Evolutionary conservation across 2,113 vertebrate species (phyloP).

Genomic region (Chiloscyllium plagiosum): DNA sequence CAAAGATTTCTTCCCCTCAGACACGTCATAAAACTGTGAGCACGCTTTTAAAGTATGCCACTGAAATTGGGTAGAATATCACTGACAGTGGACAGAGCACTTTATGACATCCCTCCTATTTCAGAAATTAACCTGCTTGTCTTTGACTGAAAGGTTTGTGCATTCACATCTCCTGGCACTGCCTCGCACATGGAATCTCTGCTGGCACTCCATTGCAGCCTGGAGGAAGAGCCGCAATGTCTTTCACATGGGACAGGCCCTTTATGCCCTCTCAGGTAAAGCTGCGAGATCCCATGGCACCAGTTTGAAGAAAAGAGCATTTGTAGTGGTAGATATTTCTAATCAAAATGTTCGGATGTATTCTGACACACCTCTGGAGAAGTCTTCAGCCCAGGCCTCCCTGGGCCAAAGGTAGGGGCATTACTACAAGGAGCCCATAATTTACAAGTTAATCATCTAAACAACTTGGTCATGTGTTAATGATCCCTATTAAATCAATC

Average conservation of each 20-base stretch:
- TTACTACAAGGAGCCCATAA: too few species aligned
- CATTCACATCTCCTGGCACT: neutral
- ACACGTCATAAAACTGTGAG: neutral
- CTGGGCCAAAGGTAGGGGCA: too few species aligned
- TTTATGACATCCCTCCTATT: neutral
- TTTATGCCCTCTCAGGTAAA: neutral
- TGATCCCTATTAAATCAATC: too few species aligned
- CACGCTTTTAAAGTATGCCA: neutral
- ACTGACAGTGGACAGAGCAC: neutral
- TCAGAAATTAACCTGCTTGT: neutral
- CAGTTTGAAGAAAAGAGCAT: neutral
- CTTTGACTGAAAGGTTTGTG: neutral
- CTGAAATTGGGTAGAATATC: neutral
- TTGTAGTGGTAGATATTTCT: too few species aligned
- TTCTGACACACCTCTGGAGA: too few species aligned
- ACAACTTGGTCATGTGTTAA: too few species aligned
- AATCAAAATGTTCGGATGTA: too few species aligned
- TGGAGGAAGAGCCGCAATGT: neutral
- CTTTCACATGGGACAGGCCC: neutral
- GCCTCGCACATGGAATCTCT: neutral
- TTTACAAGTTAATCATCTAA: too few species aligned
- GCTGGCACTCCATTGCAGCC: neutral
- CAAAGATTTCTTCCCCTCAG: neutral
- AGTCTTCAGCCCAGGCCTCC: too few species aligned
- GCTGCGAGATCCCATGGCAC: neutral